Evolutionary conservation across 2,888 invertebrate species (phyloP).

Genomic region (Rotaria sp.): DNA sequence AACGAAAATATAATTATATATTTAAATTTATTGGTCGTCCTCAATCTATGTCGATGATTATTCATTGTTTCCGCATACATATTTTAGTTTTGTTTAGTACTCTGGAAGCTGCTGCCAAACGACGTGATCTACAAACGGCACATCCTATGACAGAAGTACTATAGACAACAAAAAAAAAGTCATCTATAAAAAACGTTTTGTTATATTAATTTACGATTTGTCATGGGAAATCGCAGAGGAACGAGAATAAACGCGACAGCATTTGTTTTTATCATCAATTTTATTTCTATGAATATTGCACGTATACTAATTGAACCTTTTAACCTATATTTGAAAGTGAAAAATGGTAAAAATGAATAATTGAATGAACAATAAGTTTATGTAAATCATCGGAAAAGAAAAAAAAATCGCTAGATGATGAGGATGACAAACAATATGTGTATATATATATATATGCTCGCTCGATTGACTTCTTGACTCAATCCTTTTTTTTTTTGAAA

Average conservation of each 20-base stretch:
- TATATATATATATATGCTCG: neutral
- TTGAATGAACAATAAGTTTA: neutral
- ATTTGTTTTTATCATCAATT: neutral
- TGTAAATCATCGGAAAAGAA: neutral
- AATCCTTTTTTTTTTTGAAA: neutral
- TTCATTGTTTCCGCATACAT: neutral
- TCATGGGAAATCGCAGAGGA: neutral
- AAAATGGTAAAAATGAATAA: neutral
- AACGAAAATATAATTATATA: neutral
- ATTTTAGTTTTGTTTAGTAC: neutral
- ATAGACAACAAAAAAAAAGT: neutral
- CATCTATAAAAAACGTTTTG: neutral
- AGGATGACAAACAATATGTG: neutral
- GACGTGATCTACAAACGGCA: neutral
- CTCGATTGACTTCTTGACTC: neutral
- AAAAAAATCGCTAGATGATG: neutral
- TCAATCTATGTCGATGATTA: neutral
- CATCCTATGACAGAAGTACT: neutral
- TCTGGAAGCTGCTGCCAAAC: neutral
- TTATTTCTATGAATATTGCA: neutral
- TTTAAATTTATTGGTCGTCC: neutral
- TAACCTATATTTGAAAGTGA: neutral
- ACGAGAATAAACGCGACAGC: neutral
- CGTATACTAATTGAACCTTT: neutral
- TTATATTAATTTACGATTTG: neutral